These are phyloP conservation scores for Astyanax mexicanus DNA, from an alignment of 2,797 vertebrate species.

Conservation along the genomic window DNA sequence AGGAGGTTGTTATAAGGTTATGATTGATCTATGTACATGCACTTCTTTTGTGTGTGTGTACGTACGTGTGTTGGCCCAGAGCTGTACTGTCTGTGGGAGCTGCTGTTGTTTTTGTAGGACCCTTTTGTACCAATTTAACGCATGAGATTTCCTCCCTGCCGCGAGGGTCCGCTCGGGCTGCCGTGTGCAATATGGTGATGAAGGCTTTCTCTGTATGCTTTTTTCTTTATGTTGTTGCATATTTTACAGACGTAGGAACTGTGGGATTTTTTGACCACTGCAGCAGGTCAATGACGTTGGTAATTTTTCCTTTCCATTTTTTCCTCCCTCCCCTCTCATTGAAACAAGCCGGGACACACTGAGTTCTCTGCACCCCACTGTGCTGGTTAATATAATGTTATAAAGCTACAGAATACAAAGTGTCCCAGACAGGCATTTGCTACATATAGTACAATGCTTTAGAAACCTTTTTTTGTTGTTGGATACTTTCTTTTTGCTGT, in stretches of 20 bases:
- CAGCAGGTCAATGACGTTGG: constrained; percentile 91
- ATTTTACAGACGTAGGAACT: constrained; percentile 91
- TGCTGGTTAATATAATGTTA: constrained; percentile 31
- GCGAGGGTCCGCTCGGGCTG: constrained; percentile 75
- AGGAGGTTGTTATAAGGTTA: no score
- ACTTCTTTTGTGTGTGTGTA: no score
- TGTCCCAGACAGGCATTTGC: background rate
- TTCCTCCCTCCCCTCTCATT: constrained; percentile 66
- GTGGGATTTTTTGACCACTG: constrained; percentile 90
- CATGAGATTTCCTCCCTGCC: constrained; percentile 66
- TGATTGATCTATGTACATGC: no score
- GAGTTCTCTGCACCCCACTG: constrained; percentile 50
- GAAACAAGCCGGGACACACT: constrained; percentile 51
- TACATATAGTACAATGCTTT: background rate
- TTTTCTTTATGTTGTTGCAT: constrained; percentile 90
- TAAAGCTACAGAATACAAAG: constrained; percentile 7
- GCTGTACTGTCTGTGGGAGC: constrained; percentile 25
- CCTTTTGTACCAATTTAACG: constrained; percentile 62
- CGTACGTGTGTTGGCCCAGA: constrained; percentile 22
- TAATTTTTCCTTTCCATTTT: constrained; percentile 90
- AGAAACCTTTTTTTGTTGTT: background rate
- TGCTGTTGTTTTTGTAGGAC: constrained; percentile 45
- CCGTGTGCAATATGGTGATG: constrained; percentile 76
- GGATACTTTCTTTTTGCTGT: background rate
- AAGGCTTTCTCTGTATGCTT: constrained; percentile 83